Evolutionary conservation across 37 sponge, comb jelly and placozoan species (phyloP), one percentile per base, ranked within the genome.

Genomic region (Amphimedon queenslandica): DNA sequence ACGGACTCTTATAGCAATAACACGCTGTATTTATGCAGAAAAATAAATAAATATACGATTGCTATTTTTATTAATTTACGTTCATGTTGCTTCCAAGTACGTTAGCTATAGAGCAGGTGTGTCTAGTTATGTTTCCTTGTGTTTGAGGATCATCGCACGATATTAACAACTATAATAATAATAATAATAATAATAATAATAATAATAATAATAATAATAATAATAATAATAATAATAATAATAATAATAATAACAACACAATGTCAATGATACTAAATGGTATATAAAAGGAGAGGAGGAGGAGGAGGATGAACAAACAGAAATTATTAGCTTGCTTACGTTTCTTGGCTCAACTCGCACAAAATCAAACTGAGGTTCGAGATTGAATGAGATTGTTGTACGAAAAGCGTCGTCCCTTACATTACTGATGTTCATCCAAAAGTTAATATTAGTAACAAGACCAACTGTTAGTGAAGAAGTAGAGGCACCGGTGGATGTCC

Each of bases 401-500:
- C 35, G 67, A 55, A 77, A 84, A 10, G 84, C 84, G 33, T 84
- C 71, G n/a, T 77, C 77, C 30, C 58, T 58, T 1, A 3, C 5
- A 53, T 84, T 84, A 1, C 5, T 1, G 35, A 84, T 37, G 5
- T 2, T 64, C 32, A 77, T 6, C 35, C 43, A 24, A 13, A 77
- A 29, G 37, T 25, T 55, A 42, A 84, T 37, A 25, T 55, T 55
- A 25, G 75, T 68, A 2, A 82, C 75, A 5, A 27, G 23, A 39
- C 70, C 82, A 8, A 40, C 69, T 39, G 47, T 69, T 34, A 73
- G 42, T 1, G 2, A 29, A 1, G 72, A 53, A 25, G 41, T 20
- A 16, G 6, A 3, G 24, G 35, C 60, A 24, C 60, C 74, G 1
- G 37, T 30, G 18, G 20, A 55, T 58, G 60, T 24, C 60, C 74